phyloP scores from a whole-genome alignment of 92 coral and sea anemone species.

The Porites rus region DNA sequence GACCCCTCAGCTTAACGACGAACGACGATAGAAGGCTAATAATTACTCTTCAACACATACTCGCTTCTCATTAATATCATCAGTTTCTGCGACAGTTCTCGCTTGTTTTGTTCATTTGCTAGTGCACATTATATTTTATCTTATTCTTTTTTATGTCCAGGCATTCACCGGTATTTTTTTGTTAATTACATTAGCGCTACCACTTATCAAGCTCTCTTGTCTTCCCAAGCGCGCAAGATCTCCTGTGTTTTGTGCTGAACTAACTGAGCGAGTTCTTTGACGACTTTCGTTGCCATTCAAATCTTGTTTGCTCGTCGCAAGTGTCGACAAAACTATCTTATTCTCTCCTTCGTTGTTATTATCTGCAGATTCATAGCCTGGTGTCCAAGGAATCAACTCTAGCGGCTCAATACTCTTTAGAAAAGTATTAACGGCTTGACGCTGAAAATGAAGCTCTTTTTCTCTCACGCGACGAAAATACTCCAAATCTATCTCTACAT shows the following conservation, averaged over 20 bases:
- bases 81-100: too few relatives aligned
- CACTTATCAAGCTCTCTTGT: not conserved
- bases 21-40: not conserved
- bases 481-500: conserved; percentile 67
- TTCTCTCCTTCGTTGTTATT: conserved; percentile 34
- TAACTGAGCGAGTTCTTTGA: conserved; percentile 9
- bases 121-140: not conserved
- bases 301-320: conserved; percentile 1
- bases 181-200: not conserved
- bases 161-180: conserved; percentile 38
- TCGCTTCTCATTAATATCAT: not conserved
- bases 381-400: conserved; percentile 82
- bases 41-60: not conserved
- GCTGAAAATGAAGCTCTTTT: conserved; percentile 71
- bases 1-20: not conserved
- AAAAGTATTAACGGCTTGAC: conserved; percentile 71
- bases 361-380: conserved; percentile 30
- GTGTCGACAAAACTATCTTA: not conserved
- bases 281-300: conserved; percentile 4
- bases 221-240: not conserved
- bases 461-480: conserved; percentile 64
- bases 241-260: conserved; percentile 11
- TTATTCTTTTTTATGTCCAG: conserved; percentile 31
- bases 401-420: conserved; percentile 73
- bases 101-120: not conserved